Base-by-base conservation (phyloP, 2,797 vertebrate genomes). In the Australoheros facetus region DNA sequence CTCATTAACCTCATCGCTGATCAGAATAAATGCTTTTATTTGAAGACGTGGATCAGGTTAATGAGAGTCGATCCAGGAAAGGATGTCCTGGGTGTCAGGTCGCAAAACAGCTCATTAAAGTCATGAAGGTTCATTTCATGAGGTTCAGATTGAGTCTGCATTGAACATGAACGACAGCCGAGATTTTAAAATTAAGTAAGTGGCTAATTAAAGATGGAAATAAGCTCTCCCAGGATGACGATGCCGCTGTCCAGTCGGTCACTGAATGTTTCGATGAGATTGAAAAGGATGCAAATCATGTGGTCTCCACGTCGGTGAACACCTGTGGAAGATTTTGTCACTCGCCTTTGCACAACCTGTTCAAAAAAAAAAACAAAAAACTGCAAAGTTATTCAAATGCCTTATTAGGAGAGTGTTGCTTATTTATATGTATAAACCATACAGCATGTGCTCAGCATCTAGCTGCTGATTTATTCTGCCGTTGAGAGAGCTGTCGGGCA, bases 1-100 rank as follows among this genome's bases (percentile, higher is more conserved):
- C 74, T 73, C 73, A 78, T 81, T 72, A 66, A 32, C 56, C 21
- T 51, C n/a, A 26, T 66, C 37, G 85, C 71, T 42, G 57, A 83
- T 58, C 48, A 56, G 64, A 56, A 19, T 71, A 23, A 80, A 60
- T 45, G 73, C 42, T 53, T 80, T 78, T 51, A 28, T 32, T 71
- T 64, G 53, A 26, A 56, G 66, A 76, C 10, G 21, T 6, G 0
- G 39, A 56, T 28, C 71, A 6, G 45, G 53, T 70, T 73, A 78
- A 82, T 62, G 13, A 53, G 10, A 80, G 80, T 54, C 59, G 71
- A 83, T 83, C 45, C 14, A 0, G n/a, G 45, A 55, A 14, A 11
- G 30, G 42, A 34, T 58, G n/a, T 82, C 42, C 34, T 28, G 28
- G 66, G 77, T 45, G 77, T 39, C 71, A 9, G 2, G 14, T 48